Percentiles rank a stretch among this genome's conserved stretches.
These are phyloP conservation scores for Trogon melanurus DNA, from an alignment of 2,113 vertebrate species.

Conservation along the genomic window DNA sequence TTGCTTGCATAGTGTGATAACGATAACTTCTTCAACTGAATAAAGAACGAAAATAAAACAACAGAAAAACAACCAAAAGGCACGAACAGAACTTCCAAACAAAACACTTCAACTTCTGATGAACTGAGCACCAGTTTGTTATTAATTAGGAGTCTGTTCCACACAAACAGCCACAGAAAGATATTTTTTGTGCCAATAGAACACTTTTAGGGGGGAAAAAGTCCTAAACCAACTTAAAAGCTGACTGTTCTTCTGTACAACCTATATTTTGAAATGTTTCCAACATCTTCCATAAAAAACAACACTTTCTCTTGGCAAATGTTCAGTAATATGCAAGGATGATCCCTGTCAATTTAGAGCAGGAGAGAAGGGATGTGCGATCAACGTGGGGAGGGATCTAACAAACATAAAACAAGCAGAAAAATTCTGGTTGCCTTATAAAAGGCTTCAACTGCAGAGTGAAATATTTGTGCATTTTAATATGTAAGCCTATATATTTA, in stretches of 20 bases:
- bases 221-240: neutral
- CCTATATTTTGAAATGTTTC: constrained; percentile 18
- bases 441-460: neutral
- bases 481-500: neutral
- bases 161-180: neutral
- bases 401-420: neutral
- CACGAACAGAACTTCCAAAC: neutral
- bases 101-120: neutral
- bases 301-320: constrained; percentile 6
- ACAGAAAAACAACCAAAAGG: neutral
- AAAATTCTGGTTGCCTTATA: neutral
- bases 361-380: neutral
- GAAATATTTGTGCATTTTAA: neutral
- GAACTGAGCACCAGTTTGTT: neutral
- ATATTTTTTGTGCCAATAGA: neutral
- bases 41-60: neutral
- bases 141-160: neutral
- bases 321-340: neutral
- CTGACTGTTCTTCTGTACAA: neutral
- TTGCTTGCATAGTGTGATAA: neutral
- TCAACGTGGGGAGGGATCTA: neutral
- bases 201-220: neutral
- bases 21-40: neutral
- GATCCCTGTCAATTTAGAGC: neutral
- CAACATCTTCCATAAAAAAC: neutral